Evolutionary conservation across 1,140 invertebrate genomes (phyloP).

Genomic region (Drosophila littoralis): DNA sequence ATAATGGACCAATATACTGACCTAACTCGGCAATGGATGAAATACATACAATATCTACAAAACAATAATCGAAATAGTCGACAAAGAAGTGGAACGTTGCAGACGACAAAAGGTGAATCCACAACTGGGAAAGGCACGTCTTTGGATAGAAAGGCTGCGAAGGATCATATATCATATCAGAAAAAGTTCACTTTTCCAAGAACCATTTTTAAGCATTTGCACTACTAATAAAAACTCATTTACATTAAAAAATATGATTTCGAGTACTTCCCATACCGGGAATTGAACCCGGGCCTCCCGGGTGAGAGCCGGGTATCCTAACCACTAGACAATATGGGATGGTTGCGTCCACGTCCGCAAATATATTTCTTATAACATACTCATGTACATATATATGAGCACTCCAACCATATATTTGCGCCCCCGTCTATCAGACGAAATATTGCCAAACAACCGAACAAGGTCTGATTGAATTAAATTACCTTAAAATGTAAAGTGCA

Average conservation of each 20-base stretch:
- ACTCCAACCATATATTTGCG: not conserved
- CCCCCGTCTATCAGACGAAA: constrained; percentile 4
- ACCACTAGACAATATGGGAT: constrained; percentile 90
- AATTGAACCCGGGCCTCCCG: constrained; percentile 94
- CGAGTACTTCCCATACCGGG: constrained; percentile 92
- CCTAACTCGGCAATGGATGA: not conserved
- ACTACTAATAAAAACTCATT: not conserved
- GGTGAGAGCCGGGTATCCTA: constrained; percentile 93
- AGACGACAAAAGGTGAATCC: not conserved
- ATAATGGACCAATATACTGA: not conserved
- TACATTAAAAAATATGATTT: constrained; percentile 80
- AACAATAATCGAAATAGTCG: not conserved
- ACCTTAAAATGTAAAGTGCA: constrained; percentile 41
- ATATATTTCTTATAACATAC: not conserved
- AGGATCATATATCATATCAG: not conserved
- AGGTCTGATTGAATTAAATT: constrained; percentile 49
- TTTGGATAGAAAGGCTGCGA: not conserved
- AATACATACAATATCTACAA: not conserved
- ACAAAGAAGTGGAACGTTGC: not conserved
- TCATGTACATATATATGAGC: not conserved
- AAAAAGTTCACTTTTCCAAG: too few species aligned
- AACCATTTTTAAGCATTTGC: too few species aligned
- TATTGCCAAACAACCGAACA: constrained; percentile 17
- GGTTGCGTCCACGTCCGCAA: not conserved
- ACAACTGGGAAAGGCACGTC: not conserved